phyloP scores from a whole-genome alignment of 2,797 vertebrate genomes.

The Peromyscus nudipes region DNA sequence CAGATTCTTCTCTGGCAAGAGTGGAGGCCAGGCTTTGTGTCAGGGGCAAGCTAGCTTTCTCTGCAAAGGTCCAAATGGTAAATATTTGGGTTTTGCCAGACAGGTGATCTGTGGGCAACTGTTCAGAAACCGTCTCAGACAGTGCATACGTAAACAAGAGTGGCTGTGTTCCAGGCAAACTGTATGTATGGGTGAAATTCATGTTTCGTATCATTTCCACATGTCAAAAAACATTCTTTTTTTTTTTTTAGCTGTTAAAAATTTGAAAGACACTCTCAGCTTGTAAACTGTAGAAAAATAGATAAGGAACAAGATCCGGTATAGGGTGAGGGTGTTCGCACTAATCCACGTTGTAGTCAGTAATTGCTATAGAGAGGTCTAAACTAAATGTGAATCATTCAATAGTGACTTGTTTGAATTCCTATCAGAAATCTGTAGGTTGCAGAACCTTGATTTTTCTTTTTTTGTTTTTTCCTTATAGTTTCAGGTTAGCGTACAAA shows the following conservation, averaged over 20 bases:
- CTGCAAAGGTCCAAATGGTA: neutral
- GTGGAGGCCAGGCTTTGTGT: neutral
- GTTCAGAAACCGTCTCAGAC: neutral
- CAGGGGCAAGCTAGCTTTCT: neutral
- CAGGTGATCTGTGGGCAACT: neutral
- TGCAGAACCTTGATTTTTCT: neutral
- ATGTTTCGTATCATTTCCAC: slow-evolving; percentile 33
- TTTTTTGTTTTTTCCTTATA: neutral
- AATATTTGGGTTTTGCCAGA: neutral
- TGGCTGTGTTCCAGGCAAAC: neutral
- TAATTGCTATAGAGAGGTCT: neutral
- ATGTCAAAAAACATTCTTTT: neutral
- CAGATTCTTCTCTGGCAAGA: neutral
- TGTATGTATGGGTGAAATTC: slow-evolving; percentile 9
- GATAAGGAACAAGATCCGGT: neutral
- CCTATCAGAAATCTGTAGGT: neutral
- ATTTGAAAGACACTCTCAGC: neutral
- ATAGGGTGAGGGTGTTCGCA: neutral
- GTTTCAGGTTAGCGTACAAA: neutral
- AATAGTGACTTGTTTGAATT: neutral
- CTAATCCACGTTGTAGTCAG: neutral
- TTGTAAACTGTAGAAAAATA: neutral
- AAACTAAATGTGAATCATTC: neutral
- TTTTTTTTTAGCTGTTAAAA: neutral
- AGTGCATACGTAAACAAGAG: neutral